Conservation (phyloP, 2,797 vertebrate species). For the Petrocephalus schoutedeni region DNA sequence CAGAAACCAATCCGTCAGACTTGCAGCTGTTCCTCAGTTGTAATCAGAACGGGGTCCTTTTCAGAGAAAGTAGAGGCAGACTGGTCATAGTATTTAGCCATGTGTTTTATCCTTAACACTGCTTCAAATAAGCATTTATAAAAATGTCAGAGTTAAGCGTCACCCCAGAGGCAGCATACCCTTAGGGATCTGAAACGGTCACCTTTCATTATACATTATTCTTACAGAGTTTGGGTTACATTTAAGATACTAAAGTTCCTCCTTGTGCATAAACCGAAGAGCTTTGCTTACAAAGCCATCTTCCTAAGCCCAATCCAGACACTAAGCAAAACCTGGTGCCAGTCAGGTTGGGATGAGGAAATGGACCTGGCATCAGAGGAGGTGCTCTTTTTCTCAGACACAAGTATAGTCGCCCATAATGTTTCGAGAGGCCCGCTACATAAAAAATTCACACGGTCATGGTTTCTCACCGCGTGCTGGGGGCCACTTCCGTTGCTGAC, state of each 20-base stretch:
- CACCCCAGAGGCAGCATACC: conserved; percentile 21
- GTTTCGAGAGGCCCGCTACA: conserved; percentile 31
- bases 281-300: too few relatives aligned
- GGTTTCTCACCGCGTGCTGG: conserved; percentile 38
- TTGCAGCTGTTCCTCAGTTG: neutral
- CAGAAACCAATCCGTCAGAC: neutral
- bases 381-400: neutral
- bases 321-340: too few relatives aligned
- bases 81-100: neutral
- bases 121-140: neutral
- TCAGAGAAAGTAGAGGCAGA: neutral
- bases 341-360: neutral
- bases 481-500: neutral
- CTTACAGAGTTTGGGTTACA: neutral
- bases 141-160: neutral
- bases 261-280: too few relatives aligned
- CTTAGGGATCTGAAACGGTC: neutral
- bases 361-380: neutral
- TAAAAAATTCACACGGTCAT: neutral
- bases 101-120: neutral
- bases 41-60: neutral
- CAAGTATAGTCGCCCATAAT: conserved; percentile 31
- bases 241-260: neutral
- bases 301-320: too few relatives aligned
- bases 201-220: neutral